phyloP scores from a whole-genome alignment of 1,140 invertebrate species.

The Manduca sexta region DNA sequence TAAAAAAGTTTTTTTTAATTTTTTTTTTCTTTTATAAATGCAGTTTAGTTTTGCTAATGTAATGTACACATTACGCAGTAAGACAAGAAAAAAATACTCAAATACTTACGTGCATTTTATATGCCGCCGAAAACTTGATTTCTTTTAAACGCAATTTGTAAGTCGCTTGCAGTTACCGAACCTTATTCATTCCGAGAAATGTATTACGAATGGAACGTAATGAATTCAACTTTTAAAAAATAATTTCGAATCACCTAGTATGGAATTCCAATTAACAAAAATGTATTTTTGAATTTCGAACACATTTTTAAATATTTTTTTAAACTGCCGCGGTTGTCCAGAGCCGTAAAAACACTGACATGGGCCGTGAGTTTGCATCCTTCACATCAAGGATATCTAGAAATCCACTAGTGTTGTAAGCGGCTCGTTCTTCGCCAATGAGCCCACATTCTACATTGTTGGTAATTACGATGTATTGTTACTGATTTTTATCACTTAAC shows the following conservation, averaged over 20 bases:
- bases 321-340: not conserved
- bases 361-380: constrained; percentile 7
- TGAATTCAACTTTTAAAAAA: too few relatives aligned
- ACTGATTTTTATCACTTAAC: not conserved
- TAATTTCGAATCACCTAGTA: too few relatives aligned
- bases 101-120: constrained; percentile 22
- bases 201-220: too few relatives aligned
- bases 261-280: too few relatives aligned
- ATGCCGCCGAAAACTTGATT: not conserved
- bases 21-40: too few relatives aligned
- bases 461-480: not conserved
- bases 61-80: too few relatives aligned
- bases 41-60: too few relatives aligned
- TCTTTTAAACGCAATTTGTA: not conserved
- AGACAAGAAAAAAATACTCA: constrained; percentile 4
- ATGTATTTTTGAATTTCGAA: not conserved
- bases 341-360: constrained; percentile 13
- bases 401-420: constrained; percentile 5
- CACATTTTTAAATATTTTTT: not conserved
- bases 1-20: too few relatives aligned
- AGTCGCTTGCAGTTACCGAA: too few relatives aligned
- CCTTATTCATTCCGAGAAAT: too few relatives aligned
- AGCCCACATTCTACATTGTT: constrained; percentile 8
- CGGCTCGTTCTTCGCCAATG: constrained; percentile 35
- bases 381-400: constrained; percentile 36